Evolutionary conservation across 2,797 vertebrate genomes (phyloP).

Genomic region (Stomatorhinus walkeri): DNA sequence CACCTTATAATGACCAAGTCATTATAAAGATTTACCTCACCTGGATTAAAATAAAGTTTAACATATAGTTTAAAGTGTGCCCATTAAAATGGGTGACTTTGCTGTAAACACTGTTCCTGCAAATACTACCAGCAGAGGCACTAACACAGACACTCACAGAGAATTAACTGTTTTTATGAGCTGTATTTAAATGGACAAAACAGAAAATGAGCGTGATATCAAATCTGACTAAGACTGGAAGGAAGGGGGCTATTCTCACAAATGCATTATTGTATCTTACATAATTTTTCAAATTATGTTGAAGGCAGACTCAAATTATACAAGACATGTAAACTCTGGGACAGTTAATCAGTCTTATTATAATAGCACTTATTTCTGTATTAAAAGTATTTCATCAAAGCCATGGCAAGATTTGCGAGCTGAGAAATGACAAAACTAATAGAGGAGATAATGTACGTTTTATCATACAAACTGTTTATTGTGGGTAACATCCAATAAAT

Average conservation of each 20-base stretch:
- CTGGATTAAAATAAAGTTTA: neutral
- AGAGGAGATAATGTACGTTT: neutral
- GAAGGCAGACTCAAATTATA: neutral
- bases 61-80: neutral
- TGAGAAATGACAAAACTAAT: neutral
- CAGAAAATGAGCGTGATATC: neutral
- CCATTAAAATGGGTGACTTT: neutral
- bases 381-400: neutral
- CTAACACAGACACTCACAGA: neutral
- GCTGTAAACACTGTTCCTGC: neutral
- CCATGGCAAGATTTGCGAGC: neutral
- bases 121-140: constrained; percentile 13
- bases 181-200: neutral
- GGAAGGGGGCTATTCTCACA: neutral
- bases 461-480: neutral
- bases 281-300: neutral
- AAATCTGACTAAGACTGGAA: neutral
- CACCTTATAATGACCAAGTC: neutral
- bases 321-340: neutral
- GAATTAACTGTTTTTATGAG: neutral
- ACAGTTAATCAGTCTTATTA: neutral
- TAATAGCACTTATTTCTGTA: neutral
- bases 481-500: neutral
- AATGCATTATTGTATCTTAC: neutral
- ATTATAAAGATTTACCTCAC: neutral